Evolutionary conservation across 2,797 vertebrate genomes (phyloP).

Genomic region (Brachymystax lenok): DNA sequence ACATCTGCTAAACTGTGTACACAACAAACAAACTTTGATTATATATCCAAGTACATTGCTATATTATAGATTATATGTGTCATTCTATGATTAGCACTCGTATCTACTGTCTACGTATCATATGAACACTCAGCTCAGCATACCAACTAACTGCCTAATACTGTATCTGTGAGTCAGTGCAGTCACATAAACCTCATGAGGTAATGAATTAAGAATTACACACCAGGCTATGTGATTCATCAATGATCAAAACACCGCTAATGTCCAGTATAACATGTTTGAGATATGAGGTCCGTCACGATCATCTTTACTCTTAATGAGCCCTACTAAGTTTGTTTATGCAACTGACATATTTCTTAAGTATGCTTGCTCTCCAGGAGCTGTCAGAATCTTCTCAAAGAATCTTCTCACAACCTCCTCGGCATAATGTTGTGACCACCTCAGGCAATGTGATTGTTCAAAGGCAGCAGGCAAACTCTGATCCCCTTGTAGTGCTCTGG

Average conservation of each 20-base stretch:
- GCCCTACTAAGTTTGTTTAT: neutral
- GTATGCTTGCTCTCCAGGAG: neutral
- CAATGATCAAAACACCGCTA: neutral
- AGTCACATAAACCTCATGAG: neutral
- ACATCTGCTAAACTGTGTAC: too few species aligned
- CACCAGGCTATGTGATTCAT: neutral
- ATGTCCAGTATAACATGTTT: neutral
- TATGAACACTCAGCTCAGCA: neutral
- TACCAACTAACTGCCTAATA: neutral
- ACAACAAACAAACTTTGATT: too few species aligned
- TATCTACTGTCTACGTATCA: neutral
- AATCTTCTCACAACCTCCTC: constrained; percentile 11
- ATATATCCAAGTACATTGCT: too few species aligned
- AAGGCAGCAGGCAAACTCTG: constrained; percentile 34
- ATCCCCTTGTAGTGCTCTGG: constrained; percentile 36
- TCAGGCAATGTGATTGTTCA: constrained; percentile 44
- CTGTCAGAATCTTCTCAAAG: constrained; percentile 32
- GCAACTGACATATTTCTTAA: neutral
- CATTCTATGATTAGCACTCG: too few species aligned
- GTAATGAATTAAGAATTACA: neutral
- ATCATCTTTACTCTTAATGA: neutral
- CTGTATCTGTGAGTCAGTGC: neutral
- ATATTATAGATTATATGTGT: too few species aligned
- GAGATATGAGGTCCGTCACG: neutral
- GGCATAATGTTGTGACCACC: constrained; percentile 28